Percentiles rank a stretch among this genome's conserved stretches.
Evolutionary conservation across 2,888 invertebrate species (phyloP).

Genomic region (Nymphalis c-album): DNA sequence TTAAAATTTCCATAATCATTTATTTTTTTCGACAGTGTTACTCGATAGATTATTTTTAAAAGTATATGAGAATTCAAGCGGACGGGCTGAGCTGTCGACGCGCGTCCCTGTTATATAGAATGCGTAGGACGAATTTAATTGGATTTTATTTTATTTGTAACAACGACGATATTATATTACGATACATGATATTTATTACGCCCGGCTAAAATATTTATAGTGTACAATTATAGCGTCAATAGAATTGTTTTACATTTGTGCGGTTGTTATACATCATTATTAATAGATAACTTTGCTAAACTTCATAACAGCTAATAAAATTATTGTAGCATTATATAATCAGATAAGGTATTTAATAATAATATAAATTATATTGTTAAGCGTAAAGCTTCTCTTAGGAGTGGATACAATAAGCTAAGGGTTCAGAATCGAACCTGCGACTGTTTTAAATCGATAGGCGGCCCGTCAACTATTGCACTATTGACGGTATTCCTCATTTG

Average conservation of each 20-base stretch:
- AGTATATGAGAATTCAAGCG: slow-evolving; percentile 30
- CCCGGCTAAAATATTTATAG: slow-evolving; percentile 11
- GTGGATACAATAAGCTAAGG: too few species aligned
- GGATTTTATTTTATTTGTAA: slow-evolving; percentile 55
- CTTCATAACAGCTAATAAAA: too few species aligned
- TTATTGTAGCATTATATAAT: too few species aligned
- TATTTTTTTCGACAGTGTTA: slow-evolving; percentile 45
- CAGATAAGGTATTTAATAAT: too few species aligned
- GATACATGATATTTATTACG: slow-evolving; percentile 14
- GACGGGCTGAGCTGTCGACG: slow-evolving; percentile 27
- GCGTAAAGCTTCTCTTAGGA: too few species aligned
- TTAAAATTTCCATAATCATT: slow-evolving; percentile 75
- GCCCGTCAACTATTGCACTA: too few species aligned
- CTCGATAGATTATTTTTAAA: slow-evolving; percentile 51
- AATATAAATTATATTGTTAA: too few species aligned
- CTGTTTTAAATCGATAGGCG: too few species aligned
- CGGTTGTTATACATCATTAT: too few species aligned
- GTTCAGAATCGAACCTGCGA: too few species aligned
- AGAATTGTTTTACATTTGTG: not conserved
- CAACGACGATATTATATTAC: slow-evolving; percentile 11
- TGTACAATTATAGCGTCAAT: not conserved
- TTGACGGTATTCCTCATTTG: slow-evolving; percentile 6
- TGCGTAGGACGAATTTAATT: slow-evolving; percentile 68
- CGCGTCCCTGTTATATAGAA: slow-evolving; percentile 24
- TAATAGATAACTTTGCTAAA: too few species aligned